Base-by-base conservation (phyloP, 2,113 vertebrate genomes). In the Dryoscopus gambensis region DNA sequence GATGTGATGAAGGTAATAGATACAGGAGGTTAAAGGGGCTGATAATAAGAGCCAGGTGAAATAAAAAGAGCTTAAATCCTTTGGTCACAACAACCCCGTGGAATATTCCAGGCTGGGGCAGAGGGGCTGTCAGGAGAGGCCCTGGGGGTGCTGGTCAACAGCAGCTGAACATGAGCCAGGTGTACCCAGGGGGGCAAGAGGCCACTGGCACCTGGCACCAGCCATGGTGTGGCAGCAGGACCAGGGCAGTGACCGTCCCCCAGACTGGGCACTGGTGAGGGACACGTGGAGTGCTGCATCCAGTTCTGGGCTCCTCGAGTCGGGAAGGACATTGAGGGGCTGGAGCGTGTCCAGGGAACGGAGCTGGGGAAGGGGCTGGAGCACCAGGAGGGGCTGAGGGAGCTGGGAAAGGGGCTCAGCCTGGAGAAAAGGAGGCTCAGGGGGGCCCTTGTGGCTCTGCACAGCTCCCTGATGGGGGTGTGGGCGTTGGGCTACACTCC, bases 271-370 rank as follows among this genome's bases (percentile, higher is more conserved):
- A 33, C 33, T 56, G 35, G 3, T 15, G 86, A 52, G 37, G 53
- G 24, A 19, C 40, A 17, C 27, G 35, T 40, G 3, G 2, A 46
- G 4, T 8, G 23, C 1, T 47, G 24, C 1, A 14, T 1, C 5
- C 69, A 23, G 1, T 3, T 15, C 53, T 59, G 77, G 5, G 16
- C 24, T 40, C 23, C 18, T 39, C 40, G 21, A 2, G 28, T 24
- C 28, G 30, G 53, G 27, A 35, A 53, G 14, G 39, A 25, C 28
- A 10, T 0, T 0, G 28, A 46, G 53, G 28, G 28, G 52, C 52
- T 89, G 53, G 39, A 53, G 23, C 0, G 0, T 14, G 37, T 11
- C 19, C 46, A 63, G 7, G 49, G 56, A 70, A 30, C 0, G 0
- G 47, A 53, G 39, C n/a, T n/a, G 64, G 37, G 37, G 37, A 18